Evolutionary conservation across 2,888 invertebrate genomes (phyloP).

Genomic region (Netelia inedita): DNA sequence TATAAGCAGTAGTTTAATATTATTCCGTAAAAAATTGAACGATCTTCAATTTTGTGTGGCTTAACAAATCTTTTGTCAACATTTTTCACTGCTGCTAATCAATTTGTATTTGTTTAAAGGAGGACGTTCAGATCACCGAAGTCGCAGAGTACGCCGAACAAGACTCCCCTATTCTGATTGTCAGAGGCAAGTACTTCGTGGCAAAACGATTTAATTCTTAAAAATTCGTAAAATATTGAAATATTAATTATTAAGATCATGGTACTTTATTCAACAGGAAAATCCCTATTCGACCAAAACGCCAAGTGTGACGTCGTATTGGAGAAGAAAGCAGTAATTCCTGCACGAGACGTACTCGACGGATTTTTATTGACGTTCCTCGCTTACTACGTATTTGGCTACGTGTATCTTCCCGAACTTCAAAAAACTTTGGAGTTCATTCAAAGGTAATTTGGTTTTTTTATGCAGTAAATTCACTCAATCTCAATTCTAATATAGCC

Average conservation of each 20-base stretch:
- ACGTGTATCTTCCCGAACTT: conserved; percentile 27
- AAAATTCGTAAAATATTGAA: background rate
- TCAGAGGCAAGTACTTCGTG: conserved; percentile 32
- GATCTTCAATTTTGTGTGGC: background rate
- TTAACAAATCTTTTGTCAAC: background rate
- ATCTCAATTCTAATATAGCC: background rate
- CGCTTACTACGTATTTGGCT: conserved; percentile 41
- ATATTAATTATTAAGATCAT: conserved; percentile 14
- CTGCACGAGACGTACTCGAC: conserved; percentile 13
- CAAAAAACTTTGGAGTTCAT: conserved; percentile 47
- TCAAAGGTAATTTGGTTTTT: conserved; percentile 34
- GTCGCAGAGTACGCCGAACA: conserved; percentile 22
- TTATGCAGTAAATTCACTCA: conserved; percentile 5
- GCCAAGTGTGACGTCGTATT: conserved; percentile 46
- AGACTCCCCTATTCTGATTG: conserved; percentile 33
- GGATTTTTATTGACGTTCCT: conserved; percentile 40
- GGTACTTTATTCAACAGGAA: conserved; percentile 5
- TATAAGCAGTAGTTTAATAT: conserved; percentile 6
- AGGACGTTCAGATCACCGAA: conserved; percentile 19
- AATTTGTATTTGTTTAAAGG: conserved; percentile 17
- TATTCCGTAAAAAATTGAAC: conserved; percentile 8
- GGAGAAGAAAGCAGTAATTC: conserved; percentile 21
- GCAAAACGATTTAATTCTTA: background rate
- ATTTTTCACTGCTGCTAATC: conserved; percentile 23
- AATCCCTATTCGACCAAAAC: conserved; percentile 14